Evolutionary conservation across 2,113 vertebrate species (phyloP).

Genomic region (Gallinago undulata): DNA sequence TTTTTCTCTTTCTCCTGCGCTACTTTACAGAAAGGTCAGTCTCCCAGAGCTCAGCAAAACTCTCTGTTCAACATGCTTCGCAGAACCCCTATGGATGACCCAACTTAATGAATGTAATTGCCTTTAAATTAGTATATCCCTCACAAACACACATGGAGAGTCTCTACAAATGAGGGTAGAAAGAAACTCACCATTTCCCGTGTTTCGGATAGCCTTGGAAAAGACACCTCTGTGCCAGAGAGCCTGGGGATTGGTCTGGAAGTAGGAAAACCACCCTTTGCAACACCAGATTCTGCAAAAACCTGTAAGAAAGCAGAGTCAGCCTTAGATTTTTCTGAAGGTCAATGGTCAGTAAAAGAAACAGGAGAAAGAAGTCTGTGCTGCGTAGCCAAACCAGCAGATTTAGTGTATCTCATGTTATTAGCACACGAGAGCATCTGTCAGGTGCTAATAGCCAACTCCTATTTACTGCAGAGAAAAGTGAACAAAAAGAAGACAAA

Average conservation of each 20-base stretch:
- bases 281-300: not conserved
- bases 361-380: not conserved
- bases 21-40: not conserved
- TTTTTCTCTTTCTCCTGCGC: not conserved
- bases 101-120: not conserved
- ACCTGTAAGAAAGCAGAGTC: not conserved
- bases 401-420: not conserved
- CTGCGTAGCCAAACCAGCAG: not conserved
- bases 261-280: not conserved
- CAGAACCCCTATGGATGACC: not conserved
- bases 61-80: not conserved
- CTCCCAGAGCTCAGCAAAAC: not conserved
- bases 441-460: not conserved
- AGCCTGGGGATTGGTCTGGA: not conserved
- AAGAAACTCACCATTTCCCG: not conserved
- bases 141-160: fast-evolving
- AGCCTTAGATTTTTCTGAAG: not conserved
- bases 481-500: not conserved
- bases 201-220: not conserved
- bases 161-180: not conserved
- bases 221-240: not conserved
- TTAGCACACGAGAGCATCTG: not conserved
- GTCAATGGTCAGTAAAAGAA: not conserved
- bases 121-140: not conserved
- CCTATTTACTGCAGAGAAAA: not conserved